Percentiles rank a stretch among this genome's conserved stretches.
Conservation (phyloP, 2,888 invertebrate species). For the Epirrhoe alternata region DNA sequence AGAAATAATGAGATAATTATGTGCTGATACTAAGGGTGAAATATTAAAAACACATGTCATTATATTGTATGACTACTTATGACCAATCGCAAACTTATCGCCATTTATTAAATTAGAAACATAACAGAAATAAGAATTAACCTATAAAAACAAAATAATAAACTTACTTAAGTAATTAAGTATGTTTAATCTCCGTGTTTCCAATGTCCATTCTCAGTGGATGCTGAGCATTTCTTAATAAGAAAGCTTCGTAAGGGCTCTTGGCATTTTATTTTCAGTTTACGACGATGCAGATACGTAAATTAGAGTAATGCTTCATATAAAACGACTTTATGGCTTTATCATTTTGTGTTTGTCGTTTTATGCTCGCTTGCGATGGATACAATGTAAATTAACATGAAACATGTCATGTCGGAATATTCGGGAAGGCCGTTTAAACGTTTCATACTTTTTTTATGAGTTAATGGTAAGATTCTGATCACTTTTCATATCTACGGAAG, state of each 20-base stretch:
- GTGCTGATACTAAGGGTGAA: no score
- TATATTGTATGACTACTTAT: no score
- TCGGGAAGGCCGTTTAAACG: not conserved
- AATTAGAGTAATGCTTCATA: slow-evolving; percentile 39
- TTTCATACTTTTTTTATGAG: slow-evolving; percentile 1
- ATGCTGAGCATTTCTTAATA: slow-evolving; percentile 12
- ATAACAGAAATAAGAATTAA: no score
- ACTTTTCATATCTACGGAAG: not conserved
- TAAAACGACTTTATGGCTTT: slow-evolving; percentile 38
- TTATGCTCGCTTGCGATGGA: slow-evolving; percentile 27
- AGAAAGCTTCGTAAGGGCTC: slow-evolving; percentile 18
- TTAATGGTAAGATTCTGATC: not conserved
- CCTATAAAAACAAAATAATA: no score
- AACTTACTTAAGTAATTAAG: no score
- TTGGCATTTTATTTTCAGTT: slow-evolving; percentile 20
- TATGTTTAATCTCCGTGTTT: no score
- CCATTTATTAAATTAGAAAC: no score
- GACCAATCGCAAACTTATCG: no score
- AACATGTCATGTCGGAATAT: not conserved
- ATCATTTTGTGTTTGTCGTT: slow-evolving; percentile 39
- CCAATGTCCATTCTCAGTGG: not conserved
- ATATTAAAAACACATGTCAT: no score
- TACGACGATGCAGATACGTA: slow-evolving; percentile 37
- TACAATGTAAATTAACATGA: slow-evolving; percentile 14
- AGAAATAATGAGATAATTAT: no score